Percentiles rank a stretch among this genome's conserved stretches.
These are phyloP conservation scores for Vanessa cardui DNA, from an alignment of 2,888 invertebrate species.

Conservation along the genomic window DNA sequence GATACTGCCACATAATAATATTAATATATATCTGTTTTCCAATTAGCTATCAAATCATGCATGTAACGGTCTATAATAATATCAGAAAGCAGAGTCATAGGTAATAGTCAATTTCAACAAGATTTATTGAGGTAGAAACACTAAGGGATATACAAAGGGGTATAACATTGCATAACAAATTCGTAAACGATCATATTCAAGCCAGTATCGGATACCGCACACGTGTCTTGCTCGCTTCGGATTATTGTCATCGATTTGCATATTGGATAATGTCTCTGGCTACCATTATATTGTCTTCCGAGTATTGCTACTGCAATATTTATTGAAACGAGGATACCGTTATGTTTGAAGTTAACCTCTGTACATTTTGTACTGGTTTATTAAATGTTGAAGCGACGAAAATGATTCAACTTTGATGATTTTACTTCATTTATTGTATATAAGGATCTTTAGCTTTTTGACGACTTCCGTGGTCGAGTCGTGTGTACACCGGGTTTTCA, in stretches of 20 bases:
- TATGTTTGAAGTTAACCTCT: too few species aligned
- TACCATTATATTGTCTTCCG: neutral
- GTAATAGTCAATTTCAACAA: neutral
- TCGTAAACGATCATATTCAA: conserved; percentile 5
- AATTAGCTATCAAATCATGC: too few species aligned
- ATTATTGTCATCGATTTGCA: conserved; percentile 29
- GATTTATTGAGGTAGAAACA: conserved; percentile 28
- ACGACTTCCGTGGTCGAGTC: too few species aligned
- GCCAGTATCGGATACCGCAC: neutral
- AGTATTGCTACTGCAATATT: neutral
- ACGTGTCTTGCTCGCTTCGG: conserved; percentile 8
- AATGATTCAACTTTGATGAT: too few species aligned
- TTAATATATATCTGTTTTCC: too few species aligned
- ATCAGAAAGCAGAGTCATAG: conserved; percentile 11
- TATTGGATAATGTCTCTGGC: conserved; percentile 9
- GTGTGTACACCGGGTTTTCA: too few species aligned
- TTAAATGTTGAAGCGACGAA: too few species aligned
- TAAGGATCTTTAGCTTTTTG: too few species aligned
- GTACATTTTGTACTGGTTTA: too few species aligned
- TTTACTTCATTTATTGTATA: too few species aligned
- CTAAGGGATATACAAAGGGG: conserved; percentile 23
- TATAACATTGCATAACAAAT: conserved; percentile 19
- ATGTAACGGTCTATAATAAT: neutral
- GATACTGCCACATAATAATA: too few species aligned
- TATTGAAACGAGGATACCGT: too few species aligned